Conservation (phyloP, 37 sponge, comb jelly and placozoan species). For the Diacarnus erythraeanus region DNA sequence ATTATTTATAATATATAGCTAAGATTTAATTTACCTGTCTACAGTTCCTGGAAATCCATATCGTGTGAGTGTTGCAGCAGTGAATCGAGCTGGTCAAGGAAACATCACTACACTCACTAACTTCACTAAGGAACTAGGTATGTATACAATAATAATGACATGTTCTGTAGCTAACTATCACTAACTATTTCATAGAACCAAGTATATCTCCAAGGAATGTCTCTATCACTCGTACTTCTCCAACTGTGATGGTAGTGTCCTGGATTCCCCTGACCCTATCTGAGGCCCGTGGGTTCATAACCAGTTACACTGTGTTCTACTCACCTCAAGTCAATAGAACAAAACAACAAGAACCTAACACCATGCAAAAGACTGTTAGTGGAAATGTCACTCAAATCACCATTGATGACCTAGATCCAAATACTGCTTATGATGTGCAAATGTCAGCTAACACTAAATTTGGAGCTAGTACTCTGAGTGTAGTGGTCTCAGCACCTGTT, state of each 20-base stretch:
- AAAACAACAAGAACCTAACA: constrained; percentile 7
- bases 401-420: neutral
- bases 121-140: constrained; percentile 4
- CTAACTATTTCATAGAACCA: neutral
- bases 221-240: neutral
- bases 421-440: constrained; percentile 11
- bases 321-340: neutral
- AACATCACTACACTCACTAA: neutral
- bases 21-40: too few species aligned
- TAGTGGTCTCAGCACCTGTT: neutral
- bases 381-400: neutral
- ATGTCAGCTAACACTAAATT: constrained; percentile 10
- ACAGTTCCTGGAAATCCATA: constrained; percentile 3
- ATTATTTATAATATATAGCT: too few species aligned
- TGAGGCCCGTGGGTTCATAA: constrained; percentile 10
- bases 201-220: neutral
- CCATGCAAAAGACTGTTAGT: neutral
- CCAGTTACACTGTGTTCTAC: constrained; percentile 9
- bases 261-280: constrained; percentile 12
- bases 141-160: neutral
- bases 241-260: neutral
- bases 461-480: neutral
- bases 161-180: neutral
- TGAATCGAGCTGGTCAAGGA: neutral
- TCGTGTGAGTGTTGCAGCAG: constrained; percentile 3